Base-by-base conservation (phyloP, 2,888 invertebrate genomes). In the Ophioninae sp. region DNA sequence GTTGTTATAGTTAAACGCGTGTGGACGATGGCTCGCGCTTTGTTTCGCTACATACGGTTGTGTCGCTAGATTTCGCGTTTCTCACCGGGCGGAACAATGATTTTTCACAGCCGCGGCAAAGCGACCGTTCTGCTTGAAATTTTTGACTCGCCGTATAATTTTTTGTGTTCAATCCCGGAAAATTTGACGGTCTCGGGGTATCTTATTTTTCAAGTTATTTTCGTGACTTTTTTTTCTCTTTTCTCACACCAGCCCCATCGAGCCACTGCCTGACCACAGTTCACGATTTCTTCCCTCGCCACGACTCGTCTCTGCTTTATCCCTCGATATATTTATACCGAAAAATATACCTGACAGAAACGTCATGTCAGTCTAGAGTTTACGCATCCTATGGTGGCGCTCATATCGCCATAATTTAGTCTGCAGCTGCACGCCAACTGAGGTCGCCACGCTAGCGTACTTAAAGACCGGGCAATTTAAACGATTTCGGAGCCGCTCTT, bases 321-420 rank as follows among this genome's bases (percentile, higher is more conserved):
- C 68, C 50, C 62, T 23, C 62, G 50, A 64, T 69, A 68, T 77
- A 69, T 56, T 61, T 69, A 20, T 78, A 62, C 62, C 56, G 21
- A 20, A 72, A 59, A 64, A 56, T 64, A 74, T 74, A 74, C 56
- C 70, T 73, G 62, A 62, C 50, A 70, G 62, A 69, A 78, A 78
- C 61, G 78, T 78, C 78, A 64, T 56, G 44, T 77, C 68, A 77
- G 56, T 76, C 70, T 70, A 70, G 56, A 56, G 20, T 69, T 57
- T 70, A 57, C 56, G 56, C 70, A 70, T 30, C 57, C 72, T 21
- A 39, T 72, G 72, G 41, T 17, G 13, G 30, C n/a, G 20, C 30
- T 37, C 30, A n/a, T 10, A 57, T 23, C 30, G 37, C 10, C 0
- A 62, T 30, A n/a, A 20, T 17, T 2, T 7, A 6, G 10, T 10